Evolutionary conservation across 2,797 vertebrate genomes (phyloP), one percentile per base, ranked within the genome.

Genomic region (Oryzias dopingdopingensis): DNA sequence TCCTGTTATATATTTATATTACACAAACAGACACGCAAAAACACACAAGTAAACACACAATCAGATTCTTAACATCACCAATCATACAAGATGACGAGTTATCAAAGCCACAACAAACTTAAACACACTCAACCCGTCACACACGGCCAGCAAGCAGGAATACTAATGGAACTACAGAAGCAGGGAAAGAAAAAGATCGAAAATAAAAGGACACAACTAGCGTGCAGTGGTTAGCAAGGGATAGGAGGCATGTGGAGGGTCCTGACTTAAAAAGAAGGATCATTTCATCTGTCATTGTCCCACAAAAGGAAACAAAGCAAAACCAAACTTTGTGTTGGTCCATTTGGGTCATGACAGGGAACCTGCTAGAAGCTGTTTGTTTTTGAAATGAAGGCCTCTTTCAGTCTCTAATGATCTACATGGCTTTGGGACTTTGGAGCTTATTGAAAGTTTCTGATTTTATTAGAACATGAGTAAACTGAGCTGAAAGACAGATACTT

Each of bases 91-190:
- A 62, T 12, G 14, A 61, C 49, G 49, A 56, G 15, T 66, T 12
- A 23, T 62, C 44, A 37, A 52, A 58, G 47, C 52, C 29, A 56
- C 23, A 65, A 65, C 52, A 20, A 50, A 70, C 18, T 29, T n/a
- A 72, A 74, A 65, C 23, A 57, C 14, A 59, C 40, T 3, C 56
- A 23, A 20, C 60, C 52, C 68, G 23, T 59, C 42, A 59, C 17
- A 56, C 82, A 82, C 75, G 76, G 67, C 82, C 67, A 85, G 75
- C 83, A 86, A 88, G 86, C 83, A 74, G 78, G 73, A 70, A 49
- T 69, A 72, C 59, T 72, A 67, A 67, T 74, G 70, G 72, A 76
- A 75, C 41, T 72, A 77, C 84, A 77, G 72, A 84, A 86, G 81
- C 81, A 0, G 69, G 80, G 81, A 80, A 79, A 81, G 70, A 78